phyloP scores from a whole-genome alignment of 2,113 vertebrate genomes.

The Oncorhynchus clarkii region DNA sequence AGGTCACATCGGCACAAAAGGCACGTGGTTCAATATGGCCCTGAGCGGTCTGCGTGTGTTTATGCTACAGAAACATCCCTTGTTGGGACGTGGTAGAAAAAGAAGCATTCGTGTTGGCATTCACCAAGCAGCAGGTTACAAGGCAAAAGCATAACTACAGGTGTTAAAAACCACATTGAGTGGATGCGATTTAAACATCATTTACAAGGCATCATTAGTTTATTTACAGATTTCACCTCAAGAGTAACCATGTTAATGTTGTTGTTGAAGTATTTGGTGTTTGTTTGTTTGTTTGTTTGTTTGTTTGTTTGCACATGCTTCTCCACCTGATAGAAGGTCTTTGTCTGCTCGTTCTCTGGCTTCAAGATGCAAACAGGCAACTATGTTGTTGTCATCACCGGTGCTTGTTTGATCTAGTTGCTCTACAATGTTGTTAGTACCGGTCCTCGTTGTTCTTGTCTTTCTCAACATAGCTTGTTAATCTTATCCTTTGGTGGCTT shows the following conservation, averaged over 20 bases:
- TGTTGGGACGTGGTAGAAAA: conserved; percentile 10
- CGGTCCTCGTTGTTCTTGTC: conserved; percentile 68
- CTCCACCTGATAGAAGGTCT: conserved; percentile 63
- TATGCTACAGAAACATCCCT: conserved; percentile 24
- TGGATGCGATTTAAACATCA: conserved; percentile 76
- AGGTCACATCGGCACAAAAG: conserved; percentile 64
- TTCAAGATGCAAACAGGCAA: conserved; percentile 79
- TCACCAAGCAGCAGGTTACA: conserved; percentile 83
- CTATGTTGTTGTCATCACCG: conserved; percentile 67
- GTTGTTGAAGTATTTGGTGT: conserved; percentile 41
- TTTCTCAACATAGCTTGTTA: conserved; percentile 82
- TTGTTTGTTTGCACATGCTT: conserved; percentile 73
- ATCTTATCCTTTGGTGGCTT: conserved; percentile 83
- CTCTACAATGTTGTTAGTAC: conserved; percentile 85
- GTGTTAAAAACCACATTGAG: conserved; percentile 84
- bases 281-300: conserved; percentile 58
- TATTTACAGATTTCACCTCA: conserved; percentile 81
- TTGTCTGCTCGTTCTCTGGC: conserved; percentile 70
- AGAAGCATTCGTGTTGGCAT: conserved; percentile 62
- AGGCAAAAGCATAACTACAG: conserved; percentile 80
- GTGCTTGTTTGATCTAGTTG: conserved; percentile 74
- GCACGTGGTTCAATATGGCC: conserved; percentile 58
- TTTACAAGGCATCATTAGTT: conserved; percentile 93
- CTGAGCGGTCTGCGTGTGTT: conserved; percentile 64
- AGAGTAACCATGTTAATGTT: conserved; percentile 74